A percentile compares a stretch with the other conserved stretches of the same genome.
These are phyloP conservation scores for Cinclus cinclus DNA, from an alignment of 2,113 vertebrate genomes.

Conservation along the genomic window DNA sequence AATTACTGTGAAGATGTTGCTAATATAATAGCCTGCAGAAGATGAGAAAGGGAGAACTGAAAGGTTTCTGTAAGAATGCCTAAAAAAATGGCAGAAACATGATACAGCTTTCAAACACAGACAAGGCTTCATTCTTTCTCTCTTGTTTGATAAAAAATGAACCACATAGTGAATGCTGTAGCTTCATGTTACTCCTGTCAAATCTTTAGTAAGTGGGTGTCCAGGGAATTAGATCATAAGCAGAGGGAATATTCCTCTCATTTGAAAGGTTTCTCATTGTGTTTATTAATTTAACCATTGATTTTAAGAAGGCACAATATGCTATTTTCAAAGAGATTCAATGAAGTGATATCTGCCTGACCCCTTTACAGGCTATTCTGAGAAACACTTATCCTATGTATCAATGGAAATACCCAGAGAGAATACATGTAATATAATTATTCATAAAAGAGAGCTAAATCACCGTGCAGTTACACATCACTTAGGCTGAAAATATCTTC, in stretches of 20 bases:
- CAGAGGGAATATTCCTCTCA: slow-evolving; percentile 10
- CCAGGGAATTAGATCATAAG: slow-evolving; percentile 57
- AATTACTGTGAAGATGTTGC: slow-evolving; percentile 1
- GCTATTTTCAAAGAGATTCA: neutral
- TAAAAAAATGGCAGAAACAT: slow-evolving; percentile 49
- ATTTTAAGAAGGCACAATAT: neutral
- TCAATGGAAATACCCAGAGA: slow-evolving; percentile 50
- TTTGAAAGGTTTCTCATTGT: slow-evolving; percentile 26
- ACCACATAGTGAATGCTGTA: slow-evolving; percentile 35
- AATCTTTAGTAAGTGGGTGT: slow-evolving; percentile 57
- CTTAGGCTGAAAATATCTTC: slow-evolving; percentile 69
- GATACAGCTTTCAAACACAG: slow-evolving; percentile 54
- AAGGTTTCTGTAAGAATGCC: slow-evolving; percentile 40
- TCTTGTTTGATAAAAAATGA: slow-evolving; percentile 63
- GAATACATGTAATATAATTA: slow-evolving; percentile 44
- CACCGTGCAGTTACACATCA: slow-evolving; percentile 52
- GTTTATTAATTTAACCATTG: slow-evolving; percentile 11
- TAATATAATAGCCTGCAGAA: slow-evolving; percentile 16
- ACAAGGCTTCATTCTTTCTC: slow-evolving; percentile 65
- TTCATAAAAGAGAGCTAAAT: slow-evolving; percentile 51
- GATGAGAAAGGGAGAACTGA: neutral
- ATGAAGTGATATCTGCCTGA: neutral
- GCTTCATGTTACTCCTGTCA: slow-evolving; percentile 65
- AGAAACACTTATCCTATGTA: neutral
- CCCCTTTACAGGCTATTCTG: slow-evolving; percentile 20